Percentiles rank a stretch among this genome's conserved stretches.
Conservation (phyloP, 2,113 vertebrate species). For the Oriolus oriolus region DNA sequence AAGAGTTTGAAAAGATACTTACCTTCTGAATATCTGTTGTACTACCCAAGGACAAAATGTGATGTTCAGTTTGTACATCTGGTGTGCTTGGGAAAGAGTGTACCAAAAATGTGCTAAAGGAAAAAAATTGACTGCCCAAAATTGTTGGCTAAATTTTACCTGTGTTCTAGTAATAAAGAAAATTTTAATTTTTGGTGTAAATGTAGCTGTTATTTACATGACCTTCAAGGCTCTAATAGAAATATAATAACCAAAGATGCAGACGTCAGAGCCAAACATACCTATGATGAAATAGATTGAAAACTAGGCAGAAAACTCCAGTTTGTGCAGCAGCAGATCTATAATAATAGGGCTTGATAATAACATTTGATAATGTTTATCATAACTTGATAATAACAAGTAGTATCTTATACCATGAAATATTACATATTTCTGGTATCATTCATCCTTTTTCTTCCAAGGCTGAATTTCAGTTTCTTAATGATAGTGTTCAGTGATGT, state of each 20-base stretch:
- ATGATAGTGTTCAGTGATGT: not conserved
- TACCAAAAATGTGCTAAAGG: not conserved
- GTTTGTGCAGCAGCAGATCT: not conserved
- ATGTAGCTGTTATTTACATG: not conserved
- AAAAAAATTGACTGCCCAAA: not conserved
- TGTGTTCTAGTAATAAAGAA: not conserved
- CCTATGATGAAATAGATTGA: not conserved
- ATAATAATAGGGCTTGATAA: not conserved
- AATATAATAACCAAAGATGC: not conserved
- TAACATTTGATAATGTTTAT: not conserved
- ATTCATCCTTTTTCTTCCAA: not conserved
- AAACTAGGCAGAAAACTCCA: not conserved
- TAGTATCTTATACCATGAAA: not conserved
- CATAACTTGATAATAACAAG: not conserved
- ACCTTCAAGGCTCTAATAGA: not conserved
- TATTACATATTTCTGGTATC: not conserved
- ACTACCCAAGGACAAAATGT: not conserved
- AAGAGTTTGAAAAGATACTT: not conserved
- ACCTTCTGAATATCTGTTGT: not conserved
- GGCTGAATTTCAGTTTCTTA: not conserved
- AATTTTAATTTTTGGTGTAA: not conserved
- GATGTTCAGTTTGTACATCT: not conserved
- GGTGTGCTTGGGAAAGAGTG: not conserved
- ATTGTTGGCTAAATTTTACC: not conserved
- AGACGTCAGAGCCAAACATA: not conserved